Conservation (phyloP, 2,888 invertebrate species). For the Aethes cnicana region DNA sequence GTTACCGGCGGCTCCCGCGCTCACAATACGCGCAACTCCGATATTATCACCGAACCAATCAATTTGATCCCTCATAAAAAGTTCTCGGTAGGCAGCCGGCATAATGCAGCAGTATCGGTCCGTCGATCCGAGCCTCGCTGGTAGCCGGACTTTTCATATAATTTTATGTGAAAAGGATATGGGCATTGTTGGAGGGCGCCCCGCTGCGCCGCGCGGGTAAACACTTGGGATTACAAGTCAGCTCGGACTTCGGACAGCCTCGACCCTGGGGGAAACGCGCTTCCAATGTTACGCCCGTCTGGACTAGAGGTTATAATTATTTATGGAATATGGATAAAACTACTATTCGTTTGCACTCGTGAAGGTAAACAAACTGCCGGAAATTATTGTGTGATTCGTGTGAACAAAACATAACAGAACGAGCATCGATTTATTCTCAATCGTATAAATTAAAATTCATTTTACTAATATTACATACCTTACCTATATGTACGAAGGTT, state of each 20-base stretch:
- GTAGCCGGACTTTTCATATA: conserved; percentile 79
- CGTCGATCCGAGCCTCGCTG: conserved; percentile 71
- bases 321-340: conserved; percentile 38
- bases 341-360: conserved; percentile 4
- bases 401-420: too few relatives aligned
- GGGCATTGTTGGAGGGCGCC: conserved; percentile 76
- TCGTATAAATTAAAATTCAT: too few relatives aligned
- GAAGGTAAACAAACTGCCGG: not conserved
- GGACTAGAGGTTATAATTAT: conserved; percentile 71
- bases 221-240: conserved; percentile 81
- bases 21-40: conserved; percentile 66
- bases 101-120: conserved; percentile 72
- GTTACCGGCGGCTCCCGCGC: conserved; percentile 41
- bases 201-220: conserved; percentile 74
- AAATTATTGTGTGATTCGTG: too few relatives aligned
- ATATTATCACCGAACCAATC: conserved; percentile 80
- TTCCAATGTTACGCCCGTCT: conserved; percentile 80
- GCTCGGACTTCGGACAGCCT: conserved; percentile 56
- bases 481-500: too few relatives aligned
- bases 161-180: conserved; percentile 82
- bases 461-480: too few relatives aligned
- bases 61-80: conserved; percentile 82
- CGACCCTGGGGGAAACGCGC: conserved; percentile 63
- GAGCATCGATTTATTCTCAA: too few relatives aligned
- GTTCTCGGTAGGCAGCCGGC: conserved; percentile 71